Percentiles rank a stretch among this genome's conserved stretches.
Evolutionary conservation across 53 echinoderm and acorn worm genomes (phyloP).

Genomic region (Luidia sarsii): DNA sequence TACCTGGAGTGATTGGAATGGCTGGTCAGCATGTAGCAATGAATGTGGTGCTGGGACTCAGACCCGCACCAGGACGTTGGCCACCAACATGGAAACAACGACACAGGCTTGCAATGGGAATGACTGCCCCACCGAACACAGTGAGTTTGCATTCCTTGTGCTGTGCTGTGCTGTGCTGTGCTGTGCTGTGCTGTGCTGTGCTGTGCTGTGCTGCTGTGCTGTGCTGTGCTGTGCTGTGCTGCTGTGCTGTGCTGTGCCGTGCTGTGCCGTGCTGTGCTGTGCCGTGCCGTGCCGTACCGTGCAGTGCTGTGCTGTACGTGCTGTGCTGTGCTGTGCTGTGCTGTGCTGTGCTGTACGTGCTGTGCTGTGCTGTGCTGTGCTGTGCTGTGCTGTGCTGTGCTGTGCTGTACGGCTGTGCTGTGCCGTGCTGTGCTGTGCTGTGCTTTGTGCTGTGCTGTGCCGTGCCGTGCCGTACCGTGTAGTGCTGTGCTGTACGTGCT

Average conservation of each 20-base stretch:
- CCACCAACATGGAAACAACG: background rate
- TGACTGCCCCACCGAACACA: slow-evolving; percentile 3
- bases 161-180: slow-evolving; percentile 10
- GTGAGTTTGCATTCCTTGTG: background rate
- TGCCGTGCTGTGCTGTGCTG: slow-evolving; percentile 20
- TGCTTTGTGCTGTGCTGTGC: background rate
- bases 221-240: slow-evolving; percentile 4
- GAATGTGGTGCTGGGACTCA: slow-evolving; percentile 12
- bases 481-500: slow-evolving; percentile 10
- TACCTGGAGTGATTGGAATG: no score
- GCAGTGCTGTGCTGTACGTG: slow-evolving; percentile 11
- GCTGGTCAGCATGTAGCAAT: background rate
- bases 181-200: slow-evolving; percentile 15
- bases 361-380: background rate
- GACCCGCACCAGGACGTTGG: background rate
- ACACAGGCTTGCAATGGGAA: background rate
- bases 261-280: no score
- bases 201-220: background rate
- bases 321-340: slow-evolving; percentile 12
- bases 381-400: background rate
- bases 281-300: background rate
- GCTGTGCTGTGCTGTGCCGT: no score
- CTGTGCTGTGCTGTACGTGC: slow-evolving; percentile 4
- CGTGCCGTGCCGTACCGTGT: slow-evolving; percentile 8
- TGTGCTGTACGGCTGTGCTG: background rate